Conservation (phyloP, 1,140 invertebrate species). For the Pogonomyrmex barbatus region DNA sequence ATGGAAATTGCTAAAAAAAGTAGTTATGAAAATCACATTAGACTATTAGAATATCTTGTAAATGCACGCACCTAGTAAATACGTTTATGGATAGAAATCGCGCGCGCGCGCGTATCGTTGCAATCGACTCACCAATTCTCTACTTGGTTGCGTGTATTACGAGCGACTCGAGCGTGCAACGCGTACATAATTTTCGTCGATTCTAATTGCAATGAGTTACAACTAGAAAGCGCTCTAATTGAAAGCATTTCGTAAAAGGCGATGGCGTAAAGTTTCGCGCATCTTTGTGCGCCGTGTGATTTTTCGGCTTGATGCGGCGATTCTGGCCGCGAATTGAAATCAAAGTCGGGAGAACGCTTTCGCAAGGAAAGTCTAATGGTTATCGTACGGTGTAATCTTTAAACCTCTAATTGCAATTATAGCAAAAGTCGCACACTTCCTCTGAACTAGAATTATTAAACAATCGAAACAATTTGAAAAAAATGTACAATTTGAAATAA, state of each 20-base stretch:
- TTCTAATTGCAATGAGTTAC: constrained; percentile 82
- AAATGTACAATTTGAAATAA: not conserved
- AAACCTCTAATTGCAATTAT: constrained; percentile 58
- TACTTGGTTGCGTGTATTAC: constrained; percentile 71
- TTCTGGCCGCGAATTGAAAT: constrained; percentile 56
- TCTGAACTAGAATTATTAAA: not conserved
- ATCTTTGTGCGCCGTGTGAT: constrained; percentile 74
- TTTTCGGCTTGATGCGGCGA: constrained; percentile 66
- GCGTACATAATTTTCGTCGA: constrained; percentile 79
- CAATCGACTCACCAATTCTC: constrained; percentile 68
- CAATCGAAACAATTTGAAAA: not conserved
- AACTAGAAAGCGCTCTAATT: constrained; percentile 85
- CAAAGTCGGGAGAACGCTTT: constrained; percentile 51
- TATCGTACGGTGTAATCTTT: constrained; percentile 42
- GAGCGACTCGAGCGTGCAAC: constrained; percentile 64
- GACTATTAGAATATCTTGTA: not conserved
- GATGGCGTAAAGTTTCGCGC: constrained; percentile 74
- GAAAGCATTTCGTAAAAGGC: constrained; percentile 82
- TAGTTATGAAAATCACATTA: constrained; percentile 12
- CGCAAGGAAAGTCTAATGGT: constrained; percentile 56
- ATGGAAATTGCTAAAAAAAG: not conserved
- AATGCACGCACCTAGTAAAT: not conserved
- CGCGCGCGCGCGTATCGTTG: constrained; percentile 9
- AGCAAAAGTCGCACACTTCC: constrained; percentile 26
- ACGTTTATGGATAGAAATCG: constrained; percentile 29